Evolutionary conservation across 2,797 vertebrate species (phyloP).

Genomic region (Labeo calbasu): DNA sequence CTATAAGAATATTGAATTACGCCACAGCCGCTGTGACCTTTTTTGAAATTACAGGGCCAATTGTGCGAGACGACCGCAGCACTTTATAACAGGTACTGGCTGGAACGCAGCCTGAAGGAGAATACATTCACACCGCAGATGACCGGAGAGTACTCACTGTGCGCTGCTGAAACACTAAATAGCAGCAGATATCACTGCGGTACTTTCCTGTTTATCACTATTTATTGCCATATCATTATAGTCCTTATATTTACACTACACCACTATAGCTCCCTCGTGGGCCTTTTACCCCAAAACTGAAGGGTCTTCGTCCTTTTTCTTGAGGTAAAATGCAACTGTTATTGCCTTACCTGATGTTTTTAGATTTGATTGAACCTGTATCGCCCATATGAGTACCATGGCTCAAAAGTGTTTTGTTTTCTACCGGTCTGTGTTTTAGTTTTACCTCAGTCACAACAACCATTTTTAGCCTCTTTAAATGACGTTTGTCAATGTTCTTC

Average conservation of each 20-base stretch:
- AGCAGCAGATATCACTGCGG: neutral
- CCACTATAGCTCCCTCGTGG: neutral
- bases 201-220: conserved; percentile 15
- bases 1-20: conserved; percentile 82
- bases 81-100: conserved; percentile 76
- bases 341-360: neutral
- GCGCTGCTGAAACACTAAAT: neutral
- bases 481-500: neutral
- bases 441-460: neutral
- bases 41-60: conserved; percentile 81
- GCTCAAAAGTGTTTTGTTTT: neutral
- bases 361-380: neutral
- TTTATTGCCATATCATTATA: conserved; percentile 19
- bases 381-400: neutral
- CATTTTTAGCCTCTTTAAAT: neutral
- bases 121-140: conserved; percentile 68
- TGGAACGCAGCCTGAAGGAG: conserved; percentile 71
- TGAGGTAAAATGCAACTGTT: neutral
- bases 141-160: neutral
- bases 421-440: neutral
- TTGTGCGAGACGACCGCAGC: conserved; percentile 76
- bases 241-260: neutral
- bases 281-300: neutral
- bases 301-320: no score
- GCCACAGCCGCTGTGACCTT: conserved; percentile 79